Conservation (phyloP, 2,888 invertebrate species). For the Dascillus cervinus region DNA sequence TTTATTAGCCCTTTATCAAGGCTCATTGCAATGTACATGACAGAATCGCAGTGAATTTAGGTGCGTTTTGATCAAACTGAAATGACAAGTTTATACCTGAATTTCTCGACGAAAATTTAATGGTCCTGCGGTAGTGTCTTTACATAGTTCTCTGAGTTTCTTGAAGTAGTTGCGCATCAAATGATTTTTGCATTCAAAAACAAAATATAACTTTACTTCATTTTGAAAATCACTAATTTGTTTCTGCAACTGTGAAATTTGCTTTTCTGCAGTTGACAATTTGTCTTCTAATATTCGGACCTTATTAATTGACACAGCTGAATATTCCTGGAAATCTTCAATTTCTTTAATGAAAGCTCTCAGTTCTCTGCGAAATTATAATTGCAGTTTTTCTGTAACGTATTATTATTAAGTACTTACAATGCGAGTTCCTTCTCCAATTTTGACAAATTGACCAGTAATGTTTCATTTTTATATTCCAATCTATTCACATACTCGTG, state of each 20-base stretch:
- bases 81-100: too few species aligned
- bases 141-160: too few species aligned
- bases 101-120: too few species aligned
- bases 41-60: too few species aligned
- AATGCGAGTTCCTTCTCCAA: constrained; percentile 19
- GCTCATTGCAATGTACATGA: too few species aligned
- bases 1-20: too few species aligned
- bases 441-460: constrained; percentile 25
- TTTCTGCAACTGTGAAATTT: constrained; percentile 11
- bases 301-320: constrained; percentile 19
- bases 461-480: constrained; percentile 29
- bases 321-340: constrained; percentile 26
- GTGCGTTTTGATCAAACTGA: too few species aligned
- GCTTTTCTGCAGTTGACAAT: constrained; percentile 22
- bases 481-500: constrained; percentile 23
- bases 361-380: constrained; percentile 22
- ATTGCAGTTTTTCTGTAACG: constrained; percentile 3
- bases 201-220: too few species aligned
- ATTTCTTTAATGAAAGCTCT: constrained; percentile 19
- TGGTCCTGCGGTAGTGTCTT: too few species aligned
- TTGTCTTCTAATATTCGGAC: constrained; percentile 22
- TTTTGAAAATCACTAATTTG: constrained; percentile 17
- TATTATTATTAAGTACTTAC: constrained; percentile 17
- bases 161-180: too few species aligned
- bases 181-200: too few species aligned